phyloP scores from a whole-genome alignment of 1,140 invertebrate species.

The Calephelis virginiensis region DNA sequence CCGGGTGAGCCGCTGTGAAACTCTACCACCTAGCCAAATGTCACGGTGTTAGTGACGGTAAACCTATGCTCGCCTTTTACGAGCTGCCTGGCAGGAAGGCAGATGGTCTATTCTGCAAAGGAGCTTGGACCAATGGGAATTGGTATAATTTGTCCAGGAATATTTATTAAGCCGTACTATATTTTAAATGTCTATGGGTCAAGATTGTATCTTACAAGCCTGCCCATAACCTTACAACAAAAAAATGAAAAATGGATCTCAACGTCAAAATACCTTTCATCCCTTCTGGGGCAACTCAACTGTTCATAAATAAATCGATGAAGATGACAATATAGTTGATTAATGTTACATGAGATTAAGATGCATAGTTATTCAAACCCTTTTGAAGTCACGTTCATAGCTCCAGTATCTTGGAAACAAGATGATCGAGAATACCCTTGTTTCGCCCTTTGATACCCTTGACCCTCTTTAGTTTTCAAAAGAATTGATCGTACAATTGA shows the following conservation, averaged over 20 bases:
- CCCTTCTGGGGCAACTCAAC: neutral
- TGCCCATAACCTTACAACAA: too few species aligned
- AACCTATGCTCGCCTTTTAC: too few species aligned
- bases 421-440: slow-evolving; percentile 52
- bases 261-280: slow-evolving; percentile 4
- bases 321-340: slow-evolving; percentile 11
- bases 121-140: too few species aligned
- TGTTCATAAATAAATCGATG: slow-evolving; percentile 1
- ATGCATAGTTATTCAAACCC: slow-evolving; percentile 25
- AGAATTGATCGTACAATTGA: slow-evolving; percentile 43
- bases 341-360: slow-evolving; percentile 12
- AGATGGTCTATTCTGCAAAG: too few species aligned
- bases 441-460: slow-evolving; percentile 48
- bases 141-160: too few species aligned
- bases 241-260: neutral
- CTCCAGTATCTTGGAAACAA: slow-evolving; percentile 51
- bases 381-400: slow-evolving; percentile 49
- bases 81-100: too few species aligned
- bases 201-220: too few species aligned
- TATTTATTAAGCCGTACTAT: too few species aligned
- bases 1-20: too few species aligned
- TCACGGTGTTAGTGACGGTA: too few species aligned
- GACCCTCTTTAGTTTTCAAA: slow-evolving; percentile 54
- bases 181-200: too few species aligned
- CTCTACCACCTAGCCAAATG: too few species aligned